Evolutionary conservation across 2,113 vertebrate species (phyloP), one percentile per base, ranked within the genome.

Genomic region (Chlamydotis undulata): DNA sequence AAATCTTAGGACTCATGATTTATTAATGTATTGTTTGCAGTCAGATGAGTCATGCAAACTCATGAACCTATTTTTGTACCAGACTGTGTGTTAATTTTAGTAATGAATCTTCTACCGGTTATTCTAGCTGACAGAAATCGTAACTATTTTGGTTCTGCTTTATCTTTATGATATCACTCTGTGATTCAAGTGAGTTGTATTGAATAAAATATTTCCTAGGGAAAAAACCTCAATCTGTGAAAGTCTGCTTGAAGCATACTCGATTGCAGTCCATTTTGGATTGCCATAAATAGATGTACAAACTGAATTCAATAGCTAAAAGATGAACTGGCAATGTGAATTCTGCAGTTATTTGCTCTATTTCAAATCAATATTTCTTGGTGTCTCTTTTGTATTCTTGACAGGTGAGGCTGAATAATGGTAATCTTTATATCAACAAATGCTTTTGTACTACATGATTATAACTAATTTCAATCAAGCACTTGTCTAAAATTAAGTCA

Each of bases 401-500:
- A 76, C 24, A 61, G 41, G 15, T 83, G 47, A 55, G 37, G 68
- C 6, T 88, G 77, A 85, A 75, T 86, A 74, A 77, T 78, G 59
- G 73, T 71, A 83, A 81, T 65, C 69, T 86, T 95, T 90, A 12
- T 68, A 76, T 52, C 73, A 96, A 53, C n/a, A 87, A 92, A 78
- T 53, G 37, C 41, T 76, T 82, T 78, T 87, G 53, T 59, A 19
- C 71, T 71, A 28, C 70, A 56, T 0, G 0, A 77, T 47, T 95
- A 37, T 69, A 95, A 87, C 57, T 59, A 41, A 90, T 91, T 94
- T 91, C 93, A 89, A 45, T 89, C 75, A 94, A 80, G 29, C 26
- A 52, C 35, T 94, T 90, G 49, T 89, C 69, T 95, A 77, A 91
- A 92, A 91, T 79, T 93, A 79, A 95, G 82, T 91, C n/a, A 69